Percentiles rank a stretch among this genome's conserved stretches.
These are phyloP conservation scores for Ditylenchus weischeri DNA, from an alignment of 2,888 invertebrate species.

Conservation along the genomic window DNA sequence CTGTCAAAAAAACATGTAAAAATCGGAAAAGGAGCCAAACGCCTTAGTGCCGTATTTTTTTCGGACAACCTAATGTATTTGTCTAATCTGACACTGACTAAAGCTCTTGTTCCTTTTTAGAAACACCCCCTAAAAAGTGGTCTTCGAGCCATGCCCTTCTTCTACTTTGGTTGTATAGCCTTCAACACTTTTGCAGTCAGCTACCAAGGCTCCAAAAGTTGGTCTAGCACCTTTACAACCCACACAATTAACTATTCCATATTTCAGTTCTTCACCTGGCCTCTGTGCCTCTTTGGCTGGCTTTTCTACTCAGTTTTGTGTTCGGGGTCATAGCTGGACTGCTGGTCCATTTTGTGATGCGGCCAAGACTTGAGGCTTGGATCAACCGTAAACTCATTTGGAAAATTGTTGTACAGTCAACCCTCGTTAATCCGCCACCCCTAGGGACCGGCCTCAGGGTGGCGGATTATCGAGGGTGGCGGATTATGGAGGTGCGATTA, in stretches of 20 bases:
- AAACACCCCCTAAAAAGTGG: constrained; percentile 63
- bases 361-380: constrained; percentile 41
- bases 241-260: neutral
- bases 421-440: too few relatives aligned
- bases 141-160: constrained; percentile 78
- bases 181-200: constrained; percentile 90
- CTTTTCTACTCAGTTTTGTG: constrained; percentile 69
- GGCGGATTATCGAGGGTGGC: too few relatives aligned
- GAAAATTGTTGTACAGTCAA: too few relatives aligned
- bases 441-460: too few relatives aligned
- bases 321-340: constrained; percentile 67
- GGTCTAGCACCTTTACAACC: constrained; percentile 59
- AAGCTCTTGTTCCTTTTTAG: neutral
- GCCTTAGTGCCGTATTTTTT: too few relatives aligned
- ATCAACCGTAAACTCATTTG: constrained; percentile 39
- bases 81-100: neutral
- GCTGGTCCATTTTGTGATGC: constrained; percentile 45
- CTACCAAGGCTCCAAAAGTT: constrained; percentile 76
- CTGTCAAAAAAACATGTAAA: too few relatives aligned
- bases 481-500: too few relatives aligned
- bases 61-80: too few relatives aligned
- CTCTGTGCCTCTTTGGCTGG: constrained; percentile 81
- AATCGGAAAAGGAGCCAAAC: too few relatives aligned
- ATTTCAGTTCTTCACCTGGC: constrained; percentile 78
- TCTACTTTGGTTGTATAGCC: constrained; percentile 85